A percentile compares a stretch with the other conserved stretches of the same genome.
Evolutionary conservation across 2,888 invertebrate genomes (phyloP).

Genomic region (Cryptops parisi): DNA sequence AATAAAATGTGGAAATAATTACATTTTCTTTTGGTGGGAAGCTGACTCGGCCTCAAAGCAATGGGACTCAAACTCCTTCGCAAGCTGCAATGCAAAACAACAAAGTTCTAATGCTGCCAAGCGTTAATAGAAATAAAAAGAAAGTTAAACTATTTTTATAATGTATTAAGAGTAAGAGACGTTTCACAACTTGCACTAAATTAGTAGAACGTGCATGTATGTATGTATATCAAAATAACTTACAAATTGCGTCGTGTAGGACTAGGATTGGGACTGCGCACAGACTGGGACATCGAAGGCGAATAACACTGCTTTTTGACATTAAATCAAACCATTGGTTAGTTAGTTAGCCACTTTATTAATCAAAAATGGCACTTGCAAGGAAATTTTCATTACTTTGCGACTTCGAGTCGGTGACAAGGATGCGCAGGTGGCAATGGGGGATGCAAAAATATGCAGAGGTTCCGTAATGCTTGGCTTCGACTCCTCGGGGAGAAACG

Average conservation of each 20-base stretch:
- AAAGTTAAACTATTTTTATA: too few relatives aligned
- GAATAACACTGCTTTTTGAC: constrained; percentile 40
- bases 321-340: not conserved
- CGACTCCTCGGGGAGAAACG: constrained; percentile 7
- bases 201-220: too few relatives aligned
- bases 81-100: constrained; percentile 25
- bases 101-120: too few relatives aligned
- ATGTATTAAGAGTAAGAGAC: too few relatives aligned
- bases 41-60: constrained; percentile 57
- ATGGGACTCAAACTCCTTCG: constrained; percentile 74
- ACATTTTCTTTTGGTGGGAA: constrained; percentile 39
- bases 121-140: too few relatives aligned
- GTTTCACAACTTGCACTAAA: too few relatives aligned
- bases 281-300: constrained; percentile 40
- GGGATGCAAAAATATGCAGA: constrained; percentile 30
- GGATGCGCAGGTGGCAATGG: constrained; percentile 26
- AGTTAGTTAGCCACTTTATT: not conserved
- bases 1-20: too few relatives aligned
- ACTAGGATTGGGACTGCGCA: constrained; percentile 55
- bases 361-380: not conserved
- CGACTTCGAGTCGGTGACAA: constrained; percentile 31
- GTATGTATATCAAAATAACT: too few relatives aligned
- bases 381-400: constrained; percentile 18
- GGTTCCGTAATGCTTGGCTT: constrained; percentile 31
- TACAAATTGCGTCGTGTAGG: constrained; percentile 46